These are phyloP conservation scores for Parambassis ranga DNA, from an alignment of 2,797 vertebrate species.

Conservation along the genomic window DNA sequence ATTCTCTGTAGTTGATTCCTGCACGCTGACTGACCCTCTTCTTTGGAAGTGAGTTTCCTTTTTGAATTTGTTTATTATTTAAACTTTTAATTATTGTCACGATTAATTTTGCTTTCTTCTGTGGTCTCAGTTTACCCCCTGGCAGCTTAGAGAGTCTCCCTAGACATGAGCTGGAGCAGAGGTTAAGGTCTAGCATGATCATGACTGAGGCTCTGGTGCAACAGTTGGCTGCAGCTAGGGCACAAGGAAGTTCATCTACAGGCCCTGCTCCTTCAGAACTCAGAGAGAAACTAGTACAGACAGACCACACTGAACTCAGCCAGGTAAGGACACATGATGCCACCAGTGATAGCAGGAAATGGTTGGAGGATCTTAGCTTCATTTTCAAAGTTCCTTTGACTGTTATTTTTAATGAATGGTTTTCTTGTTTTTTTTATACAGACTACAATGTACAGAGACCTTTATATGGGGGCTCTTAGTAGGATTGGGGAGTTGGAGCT, in stretches of 20 bases:
- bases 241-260: neutral
- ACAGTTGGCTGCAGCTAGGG: conserved; percentile 79
- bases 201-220: conserved; percentile 87
- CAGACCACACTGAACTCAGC: conserved; percentile 76
- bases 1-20: conserved; percentile 67
- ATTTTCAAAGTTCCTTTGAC: neutral
- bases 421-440: conserved; percentile 21
- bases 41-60: conserved; percentile 78
- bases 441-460: conserved; percentile 77
- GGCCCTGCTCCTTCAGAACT: conserved; percentile 75
- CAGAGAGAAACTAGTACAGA: conserved; percentile 85
- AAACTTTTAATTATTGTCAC: neutral
- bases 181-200: conserved; percentile 85
- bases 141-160: conserved; percentile 81
- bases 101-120: neutral
- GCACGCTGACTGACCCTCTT: conserved; percentile 77
- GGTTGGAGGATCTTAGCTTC: too few species aligned
- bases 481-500: conserved; percentile 73
- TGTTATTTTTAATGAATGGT: neutral
- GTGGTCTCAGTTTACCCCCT: conserved; percentile 75
- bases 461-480: conserved; percentile 74
- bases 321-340: conserved; percentile 68
- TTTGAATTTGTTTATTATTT: neutral
- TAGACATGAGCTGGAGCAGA: conserved; percentile 84
- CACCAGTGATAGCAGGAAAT: neutral